Base-by-base conservation (phyloP, 1,140 invertebrate genomes). In the Contarinia nasturtii region DNA sequence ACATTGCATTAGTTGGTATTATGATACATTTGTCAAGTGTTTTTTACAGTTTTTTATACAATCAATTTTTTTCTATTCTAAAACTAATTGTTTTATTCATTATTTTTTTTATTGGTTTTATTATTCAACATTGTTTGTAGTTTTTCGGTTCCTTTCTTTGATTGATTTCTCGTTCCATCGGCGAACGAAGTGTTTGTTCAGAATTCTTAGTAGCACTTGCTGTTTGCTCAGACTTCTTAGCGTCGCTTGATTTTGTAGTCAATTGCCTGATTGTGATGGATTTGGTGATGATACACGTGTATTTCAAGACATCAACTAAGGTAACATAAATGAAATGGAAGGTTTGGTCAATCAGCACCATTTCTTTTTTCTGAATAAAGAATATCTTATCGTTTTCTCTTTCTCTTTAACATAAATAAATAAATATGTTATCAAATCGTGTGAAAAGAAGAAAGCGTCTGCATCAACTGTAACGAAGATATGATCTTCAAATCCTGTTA, bases 391-490 rank as follows among this genome's bases (percentile, higher is more conserved):
- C 63, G 86, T 75, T 70, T 77, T 71, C 56, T 90, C 86, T 61
- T 88, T 90, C 64, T 91, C 87, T 61, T 85, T 90, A 14, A 96
- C 78, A 60, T 98, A 98, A 0, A n/a, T n/a, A n/a, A n/a, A n/a
- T n/a, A n/a, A n/a, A n/a, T 89, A 90, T 0, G 84, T 90, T 45
- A 98, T 93, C 21, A 98, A 72, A 67, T 98, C 92, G 63, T 98
- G 93, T 37, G 97, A 69, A 62, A 96, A 98, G 65, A 96, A 89
- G 67, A 97, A 95, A 14, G 89, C 88, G 66, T 98, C 93, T 0
- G 92, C 92, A 71, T 96, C 91, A 49, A 96, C 90, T 2, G 93
- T 93, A 47, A 98, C 91, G 66, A 91, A 94, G 55, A 96, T 97
- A 60, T 96, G 93, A 65, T 96, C 91, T 63, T 95, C 90, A 68